Evolutionary conservation across 2,888 invertebrate species (phyloP).

Genomic region (Norana najaformis): DNA sequence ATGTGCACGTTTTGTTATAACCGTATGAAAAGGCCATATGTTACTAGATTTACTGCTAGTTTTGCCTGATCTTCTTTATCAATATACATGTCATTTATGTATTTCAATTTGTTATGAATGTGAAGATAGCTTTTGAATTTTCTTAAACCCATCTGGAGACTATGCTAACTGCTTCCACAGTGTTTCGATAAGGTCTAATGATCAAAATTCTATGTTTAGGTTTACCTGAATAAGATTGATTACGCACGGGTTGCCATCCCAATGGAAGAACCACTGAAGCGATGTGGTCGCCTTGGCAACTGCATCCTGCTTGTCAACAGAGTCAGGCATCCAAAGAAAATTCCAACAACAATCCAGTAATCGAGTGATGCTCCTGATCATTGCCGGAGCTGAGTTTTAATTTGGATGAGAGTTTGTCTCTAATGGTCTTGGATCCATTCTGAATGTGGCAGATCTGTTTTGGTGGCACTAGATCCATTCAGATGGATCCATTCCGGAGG

Average conservation of each 20-base stretch:
- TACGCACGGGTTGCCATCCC: conserved; percentile 78
- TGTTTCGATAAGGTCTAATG: neutral
- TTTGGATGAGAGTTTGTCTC: neutral
- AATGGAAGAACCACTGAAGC: conserved; percentile 79
- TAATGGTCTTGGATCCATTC: neutral
- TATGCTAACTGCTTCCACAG: neutral
- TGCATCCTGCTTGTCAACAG: conserved; percentile 75
- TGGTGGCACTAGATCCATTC: neutral
- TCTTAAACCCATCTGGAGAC: neutral
- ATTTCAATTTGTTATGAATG: neutral
- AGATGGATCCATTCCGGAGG: neutral
- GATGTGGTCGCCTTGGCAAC: conserved; percentile 78
- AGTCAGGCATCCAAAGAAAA: conserved; percentile 55
- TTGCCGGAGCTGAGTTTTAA: neutral
- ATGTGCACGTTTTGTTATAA: too few species aligned
- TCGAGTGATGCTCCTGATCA: neutral
- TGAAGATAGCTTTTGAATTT: neutral
- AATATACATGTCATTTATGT: too few species aligned
- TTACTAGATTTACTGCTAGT: too few species aligned
- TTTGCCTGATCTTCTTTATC: neutral
- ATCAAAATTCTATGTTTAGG: conserved; percentile 53
- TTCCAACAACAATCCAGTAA: conserved; percentile 43
- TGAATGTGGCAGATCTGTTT: neutral
- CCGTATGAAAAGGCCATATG: too few species aligned
- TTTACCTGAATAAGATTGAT: conserved; percentile 82